Evolutionary conservation across 2,113 vertebrate genomes (phyloP), one percentile per base, ranked within the genome.

Genomic region (Ceratotherium simum): DNA sequence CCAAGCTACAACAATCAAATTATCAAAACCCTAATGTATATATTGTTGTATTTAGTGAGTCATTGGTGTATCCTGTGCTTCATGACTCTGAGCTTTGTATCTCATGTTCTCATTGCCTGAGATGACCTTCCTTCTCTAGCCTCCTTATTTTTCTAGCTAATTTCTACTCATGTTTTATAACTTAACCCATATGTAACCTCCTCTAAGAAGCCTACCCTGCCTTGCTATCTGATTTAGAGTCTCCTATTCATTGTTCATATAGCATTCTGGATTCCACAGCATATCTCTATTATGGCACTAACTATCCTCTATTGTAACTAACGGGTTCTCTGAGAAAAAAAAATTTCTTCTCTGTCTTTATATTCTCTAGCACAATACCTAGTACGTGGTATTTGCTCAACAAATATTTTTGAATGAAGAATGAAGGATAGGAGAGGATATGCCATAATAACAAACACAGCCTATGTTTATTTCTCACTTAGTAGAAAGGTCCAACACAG

Each of bases 1-100:
- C 58, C 79, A 70, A 97, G 48, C 58, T 72, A 67, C 46, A 95
- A 76, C 62, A 94, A 97, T 88, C 14, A 95, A 94, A 97, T 78
- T 36, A 73, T 90, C 31, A 91, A 97, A 95, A 51, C 65, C 91
- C 21, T 90, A 72, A 93, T 96, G 80, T 69, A 75, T 86, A 51
- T 90, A 56, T 86, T 92, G 60, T 64, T 95, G 62, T 80, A 36
- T 60, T 95, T n/a, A 58, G 56, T 95, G 95, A 96, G 60, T 96
- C 96, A 97, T 79, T 14, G 0, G 25, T 33, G 31, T 48, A 51
- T 85, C 76, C 85, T 51, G 0, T 79, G 14, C 78, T 48, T 90
- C 39, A 3, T 51, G 48, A 93, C 70, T 81, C 82, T 91, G 73
- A 62, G 25, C 42, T 90, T 91, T 27, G 17, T 33, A 54, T 73